Conservation (phyloP, 1,140 invertebrate species). For the Polyergus mexicanus region DNA sequence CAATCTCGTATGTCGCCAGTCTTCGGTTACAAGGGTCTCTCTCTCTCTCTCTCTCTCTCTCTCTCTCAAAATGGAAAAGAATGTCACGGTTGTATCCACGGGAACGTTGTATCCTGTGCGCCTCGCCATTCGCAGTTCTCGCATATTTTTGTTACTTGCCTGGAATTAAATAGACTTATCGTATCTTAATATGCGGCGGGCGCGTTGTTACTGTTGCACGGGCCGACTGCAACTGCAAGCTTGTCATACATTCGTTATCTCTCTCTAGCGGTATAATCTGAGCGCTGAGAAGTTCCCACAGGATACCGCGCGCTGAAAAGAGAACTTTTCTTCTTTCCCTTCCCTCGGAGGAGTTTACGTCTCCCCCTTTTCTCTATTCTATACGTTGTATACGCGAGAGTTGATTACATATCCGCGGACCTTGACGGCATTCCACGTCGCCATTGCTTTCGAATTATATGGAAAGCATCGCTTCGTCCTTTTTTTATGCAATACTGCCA, state of each 20-base stretch:
- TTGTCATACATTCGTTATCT: slow-evolving; percentile 55
- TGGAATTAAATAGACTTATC: slow-evolving; percentile 50
- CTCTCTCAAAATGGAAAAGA: slow-evolving; percentile 52
- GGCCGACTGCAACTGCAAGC: neutral
- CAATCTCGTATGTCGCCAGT: slow-evolving; percentile 60
- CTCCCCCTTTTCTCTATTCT: slow-evolving; percentile 26
- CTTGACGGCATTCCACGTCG: slow-evolving; percentile 25
- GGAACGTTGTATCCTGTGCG: neutral
- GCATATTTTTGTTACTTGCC: slow-evolving; percentile 43
- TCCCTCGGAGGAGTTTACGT: slow-evolving; percentile 36
- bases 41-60: slow-evolving; percentile 38
- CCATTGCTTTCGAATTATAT: slow-evolving; percentile 60
- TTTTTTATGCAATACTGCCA: neutral
- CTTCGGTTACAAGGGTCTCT: slow-evolving; percentile 49
- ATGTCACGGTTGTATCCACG: slow-evolving; percentile 26
- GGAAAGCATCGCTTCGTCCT: slow-evolving; percentile 40
- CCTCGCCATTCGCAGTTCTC: neutral
- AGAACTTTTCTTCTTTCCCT: slow-evolving; percentile 17
- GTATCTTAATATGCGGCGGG: slow-evolving; percentile 37
- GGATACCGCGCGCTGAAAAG: slow-evolving; percentile 45
- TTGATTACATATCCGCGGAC: slow-evolving; percentile 34
- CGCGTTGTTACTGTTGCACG: slow-evolving; percentile 31
- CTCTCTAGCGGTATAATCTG: slow-evolving; percentile 53
- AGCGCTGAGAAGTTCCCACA: slow-evolving; percentile 59
- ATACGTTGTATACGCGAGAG: slow-evolving; percentile 23